A percentile compares a stretch with the other conserved stretches of the same genome.
These are phyloP conservation scores for Cassiopea andromeda DNA, from an alignment of 30 jellyfish, hydroid and myxozoan species.

Conservation along the genomic window DNA sequence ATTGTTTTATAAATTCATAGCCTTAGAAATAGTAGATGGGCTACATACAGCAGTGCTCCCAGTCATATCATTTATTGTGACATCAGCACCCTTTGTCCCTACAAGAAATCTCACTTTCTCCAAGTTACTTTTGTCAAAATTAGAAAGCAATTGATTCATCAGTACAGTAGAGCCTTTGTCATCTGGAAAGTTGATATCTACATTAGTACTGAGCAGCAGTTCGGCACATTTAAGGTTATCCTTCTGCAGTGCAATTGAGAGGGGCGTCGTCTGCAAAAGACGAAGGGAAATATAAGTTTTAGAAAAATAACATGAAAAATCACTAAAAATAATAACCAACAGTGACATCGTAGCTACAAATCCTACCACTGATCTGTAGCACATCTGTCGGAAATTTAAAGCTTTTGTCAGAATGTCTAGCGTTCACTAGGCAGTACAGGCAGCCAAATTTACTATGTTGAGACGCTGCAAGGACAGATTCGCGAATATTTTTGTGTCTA, in stretches of 20 bases:
- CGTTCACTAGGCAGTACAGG: too few relatives aligned
- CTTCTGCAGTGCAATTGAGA: constrained; percentile 73
- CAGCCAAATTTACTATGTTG: too few relatives aligned
- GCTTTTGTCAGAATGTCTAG: too few relatives aligned
- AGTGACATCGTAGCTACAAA: too few relatives aligned
- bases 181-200: constrained; percentile 76
- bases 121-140: constrained; percentile 23
- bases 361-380: too few relatives aligned
- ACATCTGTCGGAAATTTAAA: too few relatives aligned
- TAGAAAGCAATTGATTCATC: constrained; percentile 45
- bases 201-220: constrained; percentile 61
- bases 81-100: constrained; percentile 66
- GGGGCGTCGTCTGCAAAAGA: constrained; percentile 74
- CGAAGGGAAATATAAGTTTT: neutral
- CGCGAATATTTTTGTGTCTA: too few relatives aligned
- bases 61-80: constrained; percentile 32
- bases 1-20: too few relatives aligned
- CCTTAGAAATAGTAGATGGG: neutral
- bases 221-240: constrained; percentile 76
- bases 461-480: too few relatives aligned
- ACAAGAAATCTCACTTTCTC: constrained; percentile 59
- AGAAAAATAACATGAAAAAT: neutral
- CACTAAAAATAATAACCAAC: neutral
- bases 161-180: constrained; percentile 73
- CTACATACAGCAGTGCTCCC: constrained; percentile 70